Evolutionary conservation across 2,888 invertebrate species (phyloP).

Genomic region (Polietes domitor): DNA sequence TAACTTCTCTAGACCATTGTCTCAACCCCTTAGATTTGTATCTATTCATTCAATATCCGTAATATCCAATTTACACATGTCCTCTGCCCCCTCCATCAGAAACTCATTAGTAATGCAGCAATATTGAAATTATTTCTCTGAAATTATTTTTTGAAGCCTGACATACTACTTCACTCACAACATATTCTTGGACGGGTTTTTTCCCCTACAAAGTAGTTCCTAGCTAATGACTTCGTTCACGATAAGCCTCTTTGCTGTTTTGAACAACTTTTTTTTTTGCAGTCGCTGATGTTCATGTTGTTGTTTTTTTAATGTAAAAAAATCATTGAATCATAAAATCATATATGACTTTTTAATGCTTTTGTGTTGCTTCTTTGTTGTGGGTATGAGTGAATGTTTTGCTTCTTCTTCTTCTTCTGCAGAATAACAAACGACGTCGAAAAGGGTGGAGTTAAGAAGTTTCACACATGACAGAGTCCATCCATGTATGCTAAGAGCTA

Average conservation of each 20-base stretch:
- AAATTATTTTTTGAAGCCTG: neutral
- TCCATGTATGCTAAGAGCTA: neutral
- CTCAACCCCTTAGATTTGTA: no score
- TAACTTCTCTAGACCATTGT: no score
- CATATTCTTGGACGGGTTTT: no score
- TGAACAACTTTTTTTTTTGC: neutral
- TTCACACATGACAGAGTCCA: conserved; percentile 6
- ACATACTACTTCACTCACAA: no score
- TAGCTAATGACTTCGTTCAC: neutral
- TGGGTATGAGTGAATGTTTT: neutral
- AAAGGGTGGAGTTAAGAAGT: conserved; percentile 27
- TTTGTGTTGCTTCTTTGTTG: conserved; percentile 10
- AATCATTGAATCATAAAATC: conserved; percentile 34
- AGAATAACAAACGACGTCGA: neutral
- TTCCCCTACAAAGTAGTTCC: no score
- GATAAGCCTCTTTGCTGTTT: conserved; percentile 9
- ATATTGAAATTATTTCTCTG: no score
- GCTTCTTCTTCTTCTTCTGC: neutral
- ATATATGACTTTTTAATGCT: conserved; percentile 33
- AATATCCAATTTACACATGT: no score
- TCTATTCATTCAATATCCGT: no score
- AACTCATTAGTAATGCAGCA: no score
- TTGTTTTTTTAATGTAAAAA: neutral
- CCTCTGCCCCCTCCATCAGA: no score
- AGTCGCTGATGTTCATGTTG: neutral